Evolutionary conservation across 2,888 invertebrate species (phyloP), one percentile per base, ranked within the genome.

Genomic region (Microchrysa polita): DNA sequence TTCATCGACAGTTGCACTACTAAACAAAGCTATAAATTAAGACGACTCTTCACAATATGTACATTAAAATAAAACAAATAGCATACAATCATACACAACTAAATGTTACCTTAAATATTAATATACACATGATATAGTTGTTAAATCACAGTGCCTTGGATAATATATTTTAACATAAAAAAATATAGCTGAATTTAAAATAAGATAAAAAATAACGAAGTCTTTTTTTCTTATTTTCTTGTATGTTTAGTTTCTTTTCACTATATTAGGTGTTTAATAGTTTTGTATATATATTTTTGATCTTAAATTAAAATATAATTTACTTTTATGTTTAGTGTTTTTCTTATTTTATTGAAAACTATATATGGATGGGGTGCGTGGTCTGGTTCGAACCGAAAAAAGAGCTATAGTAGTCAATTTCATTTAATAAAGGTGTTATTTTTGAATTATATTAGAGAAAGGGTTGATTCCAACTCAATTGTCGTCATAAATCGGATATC

Each of bases 181-280:
- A 65, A 48, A 65, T 65, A 65, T 65, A 65, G 44, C 27, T n/a
- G 65, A 48, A 22, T 65, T 52, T 20, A 65, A 65, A 65, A 18
- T 23, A 48, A 65, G 48, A 40, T 34, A 61, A 40, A n/a, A 40
- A 27, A 61, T 27, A 60, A 14, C 2, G 1, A 27, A 12, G 10
- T 40, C 4, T 61, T 27, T 61, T 61, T 9, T n/a, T 60, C 23
- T 14, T 48, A n/a, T n/a, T 48, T 48, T 48, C 12, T 42, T 42
- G 7, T 42, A 9, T 42, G 42, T 48, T 48, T 10, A 34, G 48
- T 48, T 48, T 48, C 48, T 48, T 48, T 48, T 48, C 27, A 7
- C 27, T 60, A 16, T 9, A 18, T 42, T 9, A 61, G 7, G 2
- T 23, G 23, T 12, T 61, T 61, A 61, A 61, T 40, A 61, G 18